Conservation (phyloP, 1,140 invertebrate species). For the Neuroterus valhalla region DNA sequence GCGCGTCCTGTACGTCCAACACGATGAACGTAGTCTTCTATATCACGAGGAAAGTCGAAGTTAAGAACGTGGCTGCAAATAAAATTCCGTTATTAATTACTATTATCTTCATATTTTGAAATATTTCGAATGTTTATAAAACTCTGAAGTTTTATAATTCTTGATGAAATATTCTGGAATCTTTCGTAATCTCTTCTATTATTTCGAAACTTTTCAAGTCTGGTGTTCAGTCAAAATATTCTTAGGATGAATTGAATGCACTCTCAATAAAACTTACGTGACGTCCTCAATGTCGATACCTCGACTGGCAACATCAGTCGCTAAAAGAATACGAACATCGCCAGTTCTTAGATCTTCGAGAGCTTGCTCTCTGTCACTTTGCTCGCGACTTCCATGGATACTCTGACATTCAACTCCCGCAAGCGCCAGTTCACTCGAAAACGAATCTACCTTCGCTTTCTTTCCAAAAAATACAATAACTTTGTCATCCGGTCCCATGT, state of each 20-base stretch:
- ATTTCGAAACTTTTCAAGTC: too few species aligned
- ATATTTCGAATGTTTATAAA: too few species aligned
- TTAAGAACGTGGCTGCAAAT: slow-evolving; percentile 85
- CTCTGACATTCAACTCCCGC: slow-evolving; percentile 82
- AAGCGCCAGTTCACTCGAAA: slow-evolving; percentile 86
- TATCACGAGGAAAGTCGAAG: slow-evolving; percentile 92
- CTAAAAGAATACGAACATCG: slow-evolving; percentile 86
- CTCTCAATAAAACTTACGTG: slow-evolving; percentile 79
- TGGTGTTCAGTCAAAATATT: too few species aligned
- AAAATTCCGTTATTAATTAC: slow-evolving; percentile 18
- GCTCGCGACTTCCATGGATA: slow-evolving; percentile 93
- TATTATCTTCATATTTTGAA: too few species aligned
- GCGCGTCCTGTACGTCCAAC: slow-evolving; percentile 93
- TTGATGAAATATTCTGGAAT: too few species aligned
- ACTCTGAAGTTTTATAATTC: too few species aligned
- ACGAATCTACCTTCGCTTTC: slow-evolving; percentile 86
- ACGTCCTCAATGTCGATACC: slow-evolving; percentile 95
- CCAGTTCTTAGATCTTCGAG: slow-evolving; percentile 88
- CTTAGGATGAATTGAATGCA: too few species aligned
- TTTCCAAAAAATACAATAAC: slow-evolving; percentile 92
- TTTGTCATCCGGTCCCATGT: slow-evolving; percentile 85
- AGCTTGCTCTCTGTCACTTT: slow-evolving; percentile 89
- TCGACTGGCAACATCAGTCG: slow-evolving; percentile 95
- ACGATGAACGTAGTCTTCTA: slow-evolving; percentile 93
- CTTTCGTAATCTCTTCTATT: too few species aligned